Percentiles rank a stretch among this genome's conserved stretches.
Conservation (phyloP, 1,140 invertebrate species). For the Drosophila asahinai region DNA sequence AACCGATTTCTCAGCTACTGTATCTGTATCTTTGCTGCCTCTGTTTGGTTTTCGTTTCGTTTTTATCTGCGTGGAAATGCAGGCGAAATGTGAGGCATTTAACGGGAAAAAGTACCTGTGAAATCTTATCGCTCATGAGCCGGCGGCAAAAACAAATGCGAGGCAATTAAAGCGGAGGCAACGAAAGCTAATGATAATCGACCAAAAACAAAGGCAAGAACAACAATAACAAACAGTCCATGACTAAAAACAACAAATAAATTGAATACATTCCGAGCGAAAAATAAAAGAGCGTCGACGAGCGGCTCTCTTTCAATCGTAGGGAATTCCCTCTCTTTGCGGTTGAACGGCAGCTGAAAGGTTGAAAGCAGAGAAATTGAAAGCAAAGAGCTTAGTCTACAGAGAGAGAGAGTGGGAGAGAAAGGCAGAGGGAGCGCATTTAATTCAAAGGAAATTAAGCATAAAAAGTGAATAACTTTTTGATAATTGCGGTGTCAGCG, state of each 20-base stretch:
- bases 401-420: neutral
- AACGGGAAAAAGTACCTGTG: conserved; percentile 52
- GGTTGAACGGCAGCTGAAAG: conserved; percentile 18
- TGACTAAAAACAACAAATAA: conserved; percentile 54
- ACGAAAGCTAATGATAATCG: conserved; percentile 64
- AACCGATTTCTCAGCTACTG: conserved; percentile 12
- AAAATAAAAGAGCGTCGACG: conserved; percentile 8
- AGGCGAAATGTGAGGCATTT: conserved; percentile 27
- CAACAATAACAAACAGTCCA: conserved; percentile 31
- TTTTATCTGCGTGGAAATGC: conserved; percentile 16
- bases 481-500: conserved; percentile 74
- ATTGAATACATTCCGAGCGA: conserved; percentile 49
- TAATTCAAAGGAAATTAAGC: conserved; percentile 78
- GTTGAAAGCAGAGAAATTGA: conserved; percentile 39
- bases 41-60: neutral
- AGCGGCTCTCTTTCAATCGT: conserved; percentile 14
- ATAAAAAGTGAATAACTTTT: conserved; percentile 80
- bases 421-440: conserved; percentile 8
- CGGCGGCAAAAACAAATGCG: conserved; percentile 20
- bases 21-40: conserved; percentile 2
- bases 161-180: conserved; percentile 42
- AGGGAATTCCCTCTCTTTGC: conserved; percentile 52
- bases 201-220: conserved; percentile 45
- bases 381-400: conserved; percentile 6
- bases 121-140: conserved; percentile 49